phyloP scores from a whole-genome alignment of 2,888 invertebrate genomes.

The Apodemia mormo region DNA sequence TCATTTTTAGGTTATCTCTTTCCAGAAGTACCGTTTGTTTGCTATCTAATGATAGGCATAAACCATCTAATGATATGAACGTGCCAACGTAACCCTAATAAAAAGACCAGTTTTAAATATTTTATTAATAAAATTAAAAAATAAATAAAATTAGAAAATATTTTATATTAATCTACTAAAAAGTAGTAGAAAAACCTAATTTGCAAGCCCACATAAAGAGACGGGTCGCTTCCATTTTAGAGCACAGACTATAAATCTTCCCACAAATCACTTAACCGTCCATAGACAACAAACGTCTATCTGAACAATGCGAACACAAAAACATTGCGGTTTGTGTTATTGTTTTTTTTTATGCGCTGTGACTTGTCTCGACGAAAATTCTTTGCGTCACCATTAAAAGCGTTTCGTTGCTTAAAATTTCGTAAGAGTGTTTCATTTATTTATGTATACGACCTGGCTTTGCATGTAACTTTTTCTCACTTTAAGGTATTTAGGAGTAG shows the following conservation, averaged over 20 bases:
- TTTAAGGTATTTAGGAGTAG: not conserved
- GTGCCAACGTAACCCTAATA: too few species aligned
- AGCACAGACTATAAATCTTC: constrained; percentile 37
- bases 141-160: too few species aligned
- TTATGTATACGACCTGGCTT: constrained; percentile 12
- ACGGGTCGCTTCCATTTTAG: constrained; percentile 21
- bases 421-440: constrained; percentile 2
- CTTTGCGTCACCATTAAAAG: constrained; percentile 29
- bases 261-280: constrained; percentile 33
- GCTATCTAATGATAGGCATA: too few species aligned
- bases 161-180: not conserved
- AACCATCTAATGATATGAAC: too few species aligned
- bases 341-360: constrained; percentile 20
- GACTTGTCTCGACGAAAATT: constrained; percentile 32
- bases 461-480: not conserved
- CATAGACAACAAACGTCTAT: constrained; percentile 34
- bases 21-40: too few species aligned
- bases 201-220: constrained; percentile 19
- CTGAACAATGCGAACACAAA: constrained; percentile 35
- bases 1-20: too few species aligned
- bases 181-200: not conserved
- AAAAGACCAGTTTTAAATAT: too few species aligned
- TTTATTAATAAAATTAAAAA: too few species aligned
- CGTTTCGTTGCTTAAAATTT: constrained; percentile 16
- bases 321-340: constrained; percentile 31